phyloP scores from a whole-genome alignment of 2,888 invertebrate genomes.

The Philereme vetulata region DNA sequence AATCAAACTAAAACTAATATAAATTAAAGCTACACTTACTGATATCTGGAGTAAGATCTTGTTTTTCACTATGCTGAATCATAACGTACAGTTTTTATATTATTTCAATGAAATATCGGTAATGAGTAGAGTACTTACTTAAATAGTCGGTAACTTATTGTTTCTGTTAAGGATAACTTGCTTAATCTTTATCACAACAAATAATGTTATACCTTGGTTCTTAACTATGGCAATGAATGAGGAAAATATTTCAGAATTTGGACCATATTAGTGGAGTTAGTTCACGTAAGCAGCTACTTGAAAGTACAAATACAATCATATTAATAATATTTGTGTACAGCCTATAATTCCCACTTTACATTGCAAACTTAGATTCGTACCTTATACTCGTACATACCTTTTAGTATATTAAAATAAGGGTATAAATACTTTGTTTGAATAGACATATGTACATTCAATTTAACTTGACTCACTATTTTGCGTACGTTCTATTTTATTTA shows the following conservation, averaged over 20 bases:
- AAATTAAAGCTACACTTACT: conserved; percentile 11
- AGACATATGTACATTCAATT: not conserved
- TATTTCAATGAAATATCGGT: conserved; percentile 7
- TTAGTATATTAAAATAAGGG: conserved; percentile 5
- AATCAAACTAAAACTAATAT: conserved; percentile 23
- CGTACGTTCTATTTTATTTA: not conserved
- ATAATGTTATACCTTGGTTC: not conserved
- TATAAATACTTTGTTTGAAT: not conserved
- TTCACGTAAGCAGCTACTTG: conserved; percentile 51
- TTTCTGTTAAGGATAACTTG: not conserved
- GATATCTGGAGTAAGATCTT: conserved; percentile 2
- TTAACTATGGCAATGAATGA: not conserved
- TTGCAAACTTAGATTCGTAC: conserved; percentile 18
- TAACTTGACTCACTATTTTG: not conserved
- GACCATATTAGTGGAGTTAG: conserved; percentile 72
- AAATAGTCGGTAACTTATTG: not conserved
- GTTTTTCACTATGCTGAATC: conserved; percentile 10
- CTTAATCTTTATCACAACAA: not conserved
- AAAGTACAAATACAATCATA: conserved; percentile 59
- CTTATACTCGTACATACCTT: conserved; percentile 3
- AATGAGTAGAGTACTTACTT: conserved; percentile 1
- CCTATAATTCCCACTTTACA: conserved; percentile 14
- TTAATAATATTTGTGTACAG: conserved; percentile 41
- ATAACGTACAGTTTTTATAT: conserved; percentile 4
- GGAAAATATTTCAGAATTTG: conserved; percentile 50